phyloP scores from a whole-genome alignment of 2,888 invertebrate species.

The Drosophila lutescens region DNA sequence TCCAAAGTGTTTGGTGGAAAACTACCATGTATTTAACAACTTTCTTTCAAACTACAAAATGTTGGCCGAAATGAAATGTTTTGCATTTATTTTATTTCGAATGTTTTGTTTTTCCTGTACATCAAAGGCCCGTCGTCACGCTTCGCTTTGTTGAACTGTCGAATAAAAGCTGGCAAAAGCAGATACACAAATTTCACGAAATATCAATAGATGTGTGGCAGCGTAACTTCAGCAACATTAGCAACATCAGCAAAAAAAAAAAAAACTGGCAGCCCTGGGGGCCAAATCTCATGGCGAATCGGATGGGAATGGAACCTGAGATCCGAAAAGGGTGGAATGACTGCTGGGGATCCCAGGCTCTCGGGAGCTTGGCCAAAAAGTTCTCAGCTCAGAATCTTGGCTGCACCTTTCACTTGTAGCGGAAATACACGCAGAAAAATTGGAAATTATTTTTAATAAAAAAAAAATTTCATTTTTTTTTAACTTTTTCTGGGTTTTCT shows the following conservation, averaged over 20 bases:
- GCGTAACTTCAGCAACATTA: conserved; percentile 1
- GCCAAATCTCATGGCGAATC: conserved; percentile 25
- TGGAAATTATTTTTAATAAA: too few species aligned
- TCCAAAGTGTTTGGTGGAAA: too few species aligned
- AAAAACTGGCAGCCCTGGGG: conserved; percentile 9
- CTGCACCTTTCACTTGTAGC: conserved; percentile 38
- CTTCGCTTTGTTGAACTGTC: conserved; percentile 26
- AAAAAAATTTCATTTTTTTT: too few species aligned
- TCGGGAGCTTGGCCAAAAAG: conserved; percentile 7
- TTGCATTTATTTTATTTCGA: background rate
- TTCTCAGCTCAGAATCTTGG: conserved; percentile 23
- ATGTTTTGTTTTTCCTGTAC: background rate
- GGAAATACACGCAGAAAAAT: conserved; percentile 16
- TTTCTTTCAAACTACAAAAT: background rate
- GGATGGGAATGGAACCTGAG: conserved; percentile 20
- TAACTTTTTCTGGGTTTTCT: too few species aligned
- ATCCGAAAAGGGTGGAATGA: conserved; percentile 11
- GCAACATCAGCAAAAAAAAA: conserved; percentile 5
- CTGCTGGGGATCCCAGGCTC: background rate
- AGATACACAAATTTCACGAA: conserved; percentile 36
- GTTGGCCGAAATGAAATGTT: background rate
- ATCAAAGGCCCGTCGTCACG: conserved; percentile 22
- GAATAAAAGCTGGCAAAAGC: conserved; percentile 3
- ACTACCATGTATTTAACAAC: background rate
- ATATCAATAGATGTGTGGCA: conserved; percentile 32